A percentile compares a stretch with the other conserved stretches of the same genome.
Conservation (phyloP, 2,888 invertebrate genomes). For the Ommatoiulus sabulosus region DNA sequence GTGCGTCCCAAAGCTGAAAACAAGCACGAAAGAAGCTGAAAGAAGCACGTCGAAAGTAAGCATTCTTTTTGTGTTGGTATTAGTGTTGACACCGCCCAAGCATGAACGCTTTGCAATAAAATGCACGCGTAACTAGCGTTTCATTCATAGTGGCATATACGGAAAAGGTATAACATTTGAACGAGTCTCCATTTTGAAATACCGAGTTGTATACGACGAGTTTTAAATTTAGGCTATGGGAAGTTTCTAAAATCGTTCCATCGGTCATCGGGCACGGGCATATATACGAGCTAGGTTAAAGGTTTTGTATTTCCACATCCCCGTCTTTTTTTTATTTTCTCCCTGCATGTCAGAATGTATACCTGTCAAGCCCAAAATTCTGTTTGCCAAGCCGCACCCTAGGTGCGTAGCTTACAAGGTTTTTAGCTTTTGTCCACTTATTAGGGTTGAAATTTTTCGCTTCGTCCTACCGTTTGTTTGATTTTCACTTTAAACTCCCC, state of each 20-base stretch:
- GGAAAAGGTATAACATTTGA: background rate
- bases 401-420: background rate
- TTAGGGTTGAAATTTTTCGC: background rate
- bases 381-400: conserved; percentile 37
- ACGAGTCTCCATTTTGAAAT: background rate
- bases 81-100: too few species aligned
- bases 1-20: too few species aligned
- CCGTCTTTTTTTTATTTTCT: background rate
- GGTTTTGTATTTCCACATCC: background rate
- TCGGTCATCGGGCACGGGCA: background rate
- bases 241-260: background rate
- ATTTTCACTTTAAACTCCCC: background rate
- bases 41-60: too few species aligned
- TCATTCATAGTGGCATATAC: background rate
- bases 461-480: background rate
- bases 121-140: too few species aligned
- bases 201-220: background rate
- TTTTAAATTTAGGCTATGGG: background rate
- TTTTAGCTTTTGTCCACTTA: conserved; percentile 34
- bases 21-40: too few species aligned
- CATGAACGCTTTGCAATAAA: too few species aligned
- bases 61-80: too few species aligned
- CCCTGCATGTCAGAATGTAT: background rate
- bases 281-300: background rate
- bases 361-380: conserved; percentile 41